phyloP scores from a whole-genome alignment of 2,113 vertebrate genomes.

The Oenanthe oenanthe region DNA sequence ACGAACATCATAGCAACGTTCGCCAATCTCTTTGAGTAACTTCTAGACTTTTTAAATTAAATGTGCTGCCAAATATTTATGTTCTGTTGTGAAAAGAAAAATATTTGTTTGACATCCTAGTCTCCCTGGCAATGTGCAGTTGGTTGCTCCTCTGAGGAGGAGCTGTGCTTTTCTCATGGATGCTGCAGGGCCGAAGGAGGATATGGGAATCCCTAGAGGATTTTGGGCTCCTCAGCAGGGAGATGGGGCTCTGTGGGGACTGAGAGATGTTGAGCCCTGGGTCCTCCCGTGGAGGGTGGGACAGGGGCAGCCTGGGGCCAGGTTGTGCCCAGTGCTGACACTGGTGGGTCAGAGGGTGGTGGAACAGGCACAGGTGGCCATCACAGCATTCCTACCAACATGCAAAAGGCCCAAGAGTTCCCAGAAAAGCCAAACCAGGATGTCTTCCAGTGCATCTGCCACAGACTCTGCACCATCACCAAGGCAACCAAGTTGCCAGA shows the following conservation, averaged over 20 bases:
- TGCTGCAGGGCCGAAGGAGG: background rate
- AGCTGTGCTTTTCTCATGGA: background rate
- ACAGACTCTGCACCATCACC: constrained; percentile 14
- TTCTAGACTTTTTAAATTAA: constrained; percentile 41
- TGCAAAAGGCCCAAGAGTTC: background rate
- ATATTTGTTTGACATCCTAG: constrained; percentile 60
- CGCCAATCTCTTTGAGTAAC: constrained; percentile 38
- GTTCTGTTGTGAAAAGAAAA: constrained; percentile 64
- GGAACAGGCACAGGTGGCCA: background rate
- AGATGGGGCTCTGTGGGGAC: background rate
- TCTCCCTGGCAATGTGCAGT: constrained; percentile 24
- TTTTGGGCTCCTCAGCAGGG: background rate
- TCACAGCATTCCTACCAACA: background rate
- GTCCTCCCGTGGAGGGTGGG: accelerated
- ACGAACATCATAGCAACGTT: background rate
- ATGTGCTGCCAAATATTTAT: constrained; percentile 67
- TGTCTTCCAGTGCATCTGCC: background rate
- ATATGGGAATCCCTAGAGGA: background rate
- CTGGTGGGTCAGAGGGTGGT: accelerated
- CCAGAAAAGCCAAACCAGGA: background rate
- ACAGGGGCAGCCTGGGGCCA: background rate
- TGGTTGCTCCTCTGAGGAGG: background rate
- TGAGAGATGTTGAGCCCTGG: background rate
- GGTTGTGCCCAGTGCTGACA: background rate
- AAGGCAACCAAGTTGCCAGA: constrained; percentile 46